Base-by-base conservation (phyloP, 2,797 vertebrate genomes). In the Crenichthys baileyi region DNA sequence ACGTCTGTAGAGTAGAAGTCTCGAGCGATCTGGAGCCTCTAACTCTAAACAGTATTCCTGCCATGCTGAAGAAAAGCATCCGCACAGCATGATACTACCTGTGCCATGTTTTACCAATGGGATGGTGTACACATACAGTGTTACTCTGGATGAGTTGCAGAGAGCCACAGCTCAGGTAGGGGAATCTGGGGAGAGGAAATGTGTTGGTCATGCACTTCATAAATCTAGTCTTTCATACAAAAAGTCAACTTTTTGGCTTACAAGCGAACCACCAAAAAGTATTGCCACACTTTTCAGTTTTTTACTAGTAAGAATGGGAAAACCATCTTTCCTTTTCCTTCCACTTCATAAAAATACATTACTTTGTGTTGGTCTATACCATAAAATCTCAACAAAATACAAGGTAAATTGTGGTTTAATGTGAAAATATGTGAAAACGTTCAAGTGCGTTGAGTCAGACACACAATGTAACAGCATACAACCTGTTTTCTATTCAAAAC, bases 401-500 rank as follows among this genome's bases (percentile, higher is more conserved):
- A 24, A 7, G n/a, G 56, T 8, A 26, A 11, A 26, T 9, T 26
- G n/a, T 58, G 56, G 7, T 26, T 58, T n/a, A 26, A 58, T 26
- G n/a, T 26, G 12, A 26, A 7, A 58, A 26, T 26, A 58, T 58
- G 7, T n/a, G 31, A 44, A 3, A 24, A 68, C 7, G 29, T 53
- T 53, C 6, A 22, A 72, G 70, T n/a, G 36, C 31, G 5, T 11
- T 39, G 31, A 65, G 31, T 36, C 31, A 22, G 44, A 46, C 72
- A 78, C 55, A 39, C 22, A 70, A 11, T 0, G 39, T 65, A 46
- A 55, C 12, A 68, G 60, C 76, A 82, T 78, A 75, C 82, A 77
- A 41, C 18, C 74, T 77, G 73, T 65, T 81, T 76, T 74, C 56
- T 44, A 68, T 75, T 76, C 68, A 36, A 85, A 83, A 84, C 73